phyloP scores from a whole-genome alignment of 2,888 invertebrate species.

The Lasioglossum calceatum region DNA sequence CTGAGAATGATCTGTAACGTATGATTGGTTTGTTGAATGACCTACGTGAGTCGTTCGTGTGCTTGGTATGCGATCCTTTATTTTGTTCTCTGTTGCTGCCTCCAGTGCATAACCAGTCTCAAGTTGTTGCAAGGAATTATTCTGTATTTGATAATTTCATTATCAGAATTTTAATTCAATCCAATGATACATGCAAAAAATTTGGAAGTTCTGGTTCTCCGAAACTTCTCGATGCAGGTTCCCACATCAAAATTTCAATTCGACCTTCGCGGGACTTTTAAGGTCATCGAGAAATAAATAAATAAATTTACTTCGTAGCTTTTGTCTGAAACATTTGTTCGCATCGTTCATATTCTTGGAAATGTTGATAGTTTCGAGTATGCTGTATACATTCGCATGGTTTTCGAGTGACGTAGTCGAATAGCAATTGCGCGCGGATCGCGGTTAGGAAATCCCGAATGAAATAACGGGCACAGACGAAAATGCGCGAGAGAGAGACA shows the following conservation, averaged over 20 bases:
- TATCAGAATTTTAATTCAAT: no score
- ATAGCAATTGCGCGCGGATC: conserved; percentile 16
- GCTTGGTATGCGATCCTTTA: neutral
- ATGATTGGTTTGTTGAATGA: neutral
- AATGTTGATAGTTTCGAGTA: neutral
- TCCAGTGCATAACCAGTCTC: neutral
- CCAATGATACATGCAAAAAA: no score
- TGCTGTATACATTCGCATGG: neutral
- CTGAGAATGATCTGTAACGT: no score
- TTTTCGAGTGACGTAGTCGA: neutral
- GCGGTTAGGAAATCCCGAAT: conserved; percentile 26
- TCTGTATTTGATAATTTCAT: no score
- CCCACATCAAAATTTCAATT: no score
- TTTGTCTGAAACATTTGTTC: neutral
- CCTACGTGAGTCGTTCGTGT: neutral
- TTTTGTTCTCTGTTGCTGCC: neutral
- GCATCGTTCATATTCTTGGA: neutral
- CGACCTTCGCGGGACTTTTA: no score
- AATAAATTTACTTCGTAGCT: no score
- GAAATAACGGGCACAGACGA: neutral
- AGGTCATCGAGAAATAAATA: no score
- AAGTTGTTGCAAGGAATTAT: no score
- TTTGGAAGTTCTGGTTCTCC: no score
- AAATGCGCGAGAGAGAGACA: neutral
- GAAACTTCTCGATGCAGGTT: no score